Evolutionary conservation across 1,140 invertebrate genomes (phyloP).

Genomic region (Delia radicum): DNA sequence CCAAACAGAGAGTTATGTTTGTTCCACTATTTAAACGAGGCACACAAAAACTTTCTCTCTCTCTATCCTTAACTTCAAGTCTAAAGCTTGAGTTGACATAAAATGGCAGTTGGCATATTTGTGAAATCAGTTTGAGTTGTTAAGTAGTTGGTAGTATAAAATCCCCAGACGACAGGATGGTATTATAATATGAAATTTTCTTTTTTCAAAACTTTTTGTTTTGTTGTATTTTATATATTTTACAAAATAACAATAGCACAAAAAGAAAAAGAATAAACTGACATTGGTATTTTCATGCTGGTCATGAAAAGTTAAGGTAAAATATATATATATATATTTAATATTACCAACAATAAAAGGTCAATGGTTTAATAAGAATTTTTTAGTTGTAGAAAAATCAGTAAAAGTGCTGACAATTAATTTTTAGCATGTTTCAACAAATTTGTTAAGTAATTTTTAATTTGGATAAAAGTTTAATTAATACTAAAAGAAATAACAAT

Average conservation of each 20-base stretch:
- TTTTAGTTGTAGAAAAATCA: background rate
- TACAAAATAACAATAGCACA: conserved; percentile 21
- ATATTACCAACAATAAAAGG: background rate
- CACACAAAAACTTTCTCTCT: background rate
- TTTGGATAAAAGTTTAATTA: background rate
- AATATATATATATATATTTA: too few species aligned
- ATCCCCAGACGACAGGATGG: conserved; percentile 20
- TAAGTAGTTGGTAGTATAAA: conserved; percentile 26
- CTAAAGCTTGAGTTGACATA: conserved; percentile 25
- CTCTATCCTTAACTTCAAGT: background rate
- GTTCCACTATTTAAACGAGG: background rate
- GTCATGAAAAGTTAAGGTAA: background rate
- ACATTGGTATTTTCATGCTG: conserved; percentile 9
- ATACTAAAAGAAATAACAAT: too few species aligned
- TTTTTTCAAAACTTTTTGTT: background rate
- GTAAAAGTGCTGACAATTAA: conserved; percentile 1
- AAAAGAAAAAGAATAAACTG: background rate
- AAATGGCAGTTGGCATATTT: conserved; percentile 29
- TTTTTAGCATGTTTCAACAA: background rate
- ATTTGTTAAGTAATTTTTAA: conserved; percentile 5
- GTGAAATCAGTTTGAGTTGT: conserved; percentile 29
- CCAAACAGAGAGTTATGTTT: background rate
- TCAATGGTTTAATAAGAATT: background rate
- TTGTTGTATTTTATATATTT: background rate
- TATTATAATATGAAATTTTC: conserved; percentile 11